Evolutionary conservation across 1,140 invertebrate genomes (phyloP), one percentile per base, ranked within the genome.

Genomic region (Drosophila sechellia): DNA sequence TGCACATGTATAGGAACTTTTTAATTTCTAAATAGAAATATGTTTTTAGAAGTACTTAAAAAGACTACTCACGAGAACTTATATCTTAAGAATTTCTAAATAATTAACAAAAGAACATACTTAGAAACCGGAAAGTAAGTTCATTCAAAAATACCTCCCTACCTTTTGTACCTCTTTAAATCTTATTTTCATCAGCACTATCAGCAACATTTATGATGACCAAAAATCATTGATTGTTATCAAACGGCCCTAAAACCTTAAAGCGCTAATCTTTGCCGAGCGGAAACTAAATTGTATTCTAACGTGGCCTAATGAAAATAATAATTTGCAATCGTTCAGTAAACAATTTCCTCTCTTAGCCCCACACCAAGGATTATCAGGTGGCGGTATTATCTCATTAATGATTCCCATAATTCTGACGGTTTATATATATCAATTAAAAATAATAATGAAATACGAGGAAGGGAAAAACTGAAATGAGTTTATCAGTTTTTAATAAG

Each of bases 401-500:
- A 72, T 49, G 31, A 48, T 43, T 49, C 49, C 42, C 63, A 68
- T 68, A 70, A 68, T 73, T 74, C 43, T 52, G 63, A 59, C 50
- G 34, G 43, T 64, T 37, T 43, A 56, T 74, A 50, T 64, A 73
- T 56, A 50, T 15, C 63, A 48, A 77, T 78, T 73, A 78, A 74
- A 76, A 76, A 46, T 22, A 46, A 54, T 13, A 22, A 20, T 31
- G 15, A 31, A 43, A 17, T 8, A 25, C 1, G 13, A 20, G 43
- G 13, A 69, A 48, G 64, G 35, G 34, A 17, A 35, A 40, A 20
- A 20, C 43, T 8, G 25, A 40, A 68, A 56, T 49, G 42, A 39
- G 66, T 86, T 86, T 86, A 86, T 86, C 84, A 86, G 79, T 81
- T 87, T 87, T 86, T 87, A 86, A 87, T 86, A 86, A 81, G 83